Conservation (phyloP, 2,113 vertebrate species). For the Atractosteus spatula region DNA sequence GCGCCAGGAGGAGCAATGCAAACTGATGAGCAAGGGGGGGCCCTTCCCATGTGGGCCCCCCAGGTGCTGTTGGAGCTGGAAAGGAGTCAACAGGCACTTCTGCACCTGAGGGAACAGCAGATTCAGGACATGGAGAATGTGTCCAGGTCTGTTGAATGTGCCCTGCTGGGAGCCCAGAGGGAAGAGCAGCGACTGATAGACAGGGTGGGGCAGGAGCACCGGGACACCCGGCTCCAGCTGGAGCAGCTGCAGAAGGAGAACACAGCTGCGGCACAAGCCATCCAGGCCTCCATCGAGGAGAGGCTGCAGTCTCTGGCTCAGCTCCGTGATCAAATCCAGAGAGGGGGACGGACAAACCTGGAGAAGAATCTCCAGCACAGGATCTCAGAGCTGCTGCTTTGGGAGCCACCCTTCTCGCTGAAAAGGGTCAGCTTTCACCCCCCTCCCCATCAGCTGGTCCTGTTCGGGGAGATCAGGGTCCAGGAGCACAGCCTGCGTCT, state of each 20-base stretch:
- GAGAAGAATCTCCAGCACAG: constrained; percentile 44
- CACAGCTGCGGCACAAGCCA: constrained; percentile 46
- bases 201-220: constrained; percentile 66
- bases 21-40: too few relatives aligned
- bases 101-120: constrained; percentile 44
- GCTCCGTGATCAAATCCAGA: constrained; percentile 47
- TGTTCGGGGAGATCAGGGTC: constrained; percentile 62
- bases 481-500: constrained; percentile 55
- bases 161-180: constrained; percentile 55
- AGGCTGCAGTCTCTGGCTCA: constrained; percentile 47
- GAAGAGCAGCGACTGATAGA: constrained; percentile 63
- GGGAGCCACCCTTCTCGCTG: constrained; percentile 59
- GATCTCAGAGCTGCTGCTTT: constrained; percentile 56
- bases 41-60: constrained; percentile 52
- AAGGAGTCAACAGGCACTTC: constrained; percentile 49
- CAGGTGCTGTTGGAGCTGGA: constrained; percentile 54
- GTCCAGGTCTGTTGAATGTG: constrained; percentile 54
- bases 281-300: constrained; percentile 54
- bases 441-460: constrained; percentile 47
- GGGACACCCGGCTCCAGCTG: constrained; percentile 54
- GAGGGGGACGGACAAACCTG: constrained; percentile 33
- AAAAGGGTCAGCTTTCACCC: constrained; percentile 67
- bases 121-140: constrained; percentile 44
- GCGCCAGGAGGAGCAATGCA: neutral
- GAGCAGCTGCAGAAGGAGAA: constrained; percentile 63